Conservation (phyloP, 1,140 invertebrate genomes). For the Chymomyza costata region DNA sequence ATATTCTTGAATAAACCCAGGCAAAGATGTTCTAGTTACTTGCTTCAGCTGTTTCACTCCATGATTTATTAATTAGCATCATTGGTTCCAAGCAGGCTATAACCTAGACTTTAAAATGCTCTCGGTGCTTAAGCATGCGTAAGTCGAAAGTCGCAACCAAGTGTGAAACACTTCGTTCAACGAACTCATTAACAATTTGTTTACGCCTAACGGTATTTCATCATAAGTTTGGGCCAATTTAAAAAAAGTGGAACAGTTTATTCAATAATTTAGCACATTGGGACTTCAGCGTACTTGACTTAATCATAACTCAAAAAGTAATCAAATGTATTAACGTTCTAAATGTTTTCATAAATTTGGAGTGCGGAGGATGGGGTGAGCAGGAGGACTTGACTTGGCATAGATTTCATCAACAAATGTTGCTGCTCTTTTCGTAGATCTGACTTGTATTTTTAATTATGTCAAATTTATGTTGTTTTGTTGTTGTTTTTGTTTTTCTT, state of each 20-base stretch:
- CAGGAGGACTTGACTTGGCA: conserved; percentile 22
- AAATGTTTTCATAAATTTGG: conserved; percentile 13
- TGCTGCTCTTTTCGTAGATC: conserved; percentile 31
- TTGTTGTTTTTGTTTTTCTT: conserved; percentile 16
- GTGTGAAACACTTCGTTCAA: conserved; percentile 34
- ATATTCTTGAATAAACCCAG: no score
- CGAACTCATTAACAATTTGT: conserved; percentile 36
- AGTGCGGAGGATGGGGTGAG: background rate
- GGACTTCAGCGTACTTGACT: no score
- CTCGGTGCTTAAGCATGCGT: background rate
- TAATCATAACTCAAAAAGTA: conserved; percentile 54
- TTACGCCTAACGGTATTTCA: conserved; percentile 21
- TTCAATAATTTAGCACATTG: conserved; percentile 42
- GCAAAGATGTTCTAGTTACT: no score
- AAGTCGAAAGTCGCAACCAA: conserved; percentile 15
- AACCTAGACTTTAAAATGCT: no score
- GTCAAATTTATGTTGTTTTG: conserved; percentile 54
- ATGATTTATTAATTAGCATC: conserved; percentile 32
- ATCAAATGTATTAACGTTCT: conserved; percentile 45
- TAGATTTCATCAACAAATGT: conserved; percentile 33
- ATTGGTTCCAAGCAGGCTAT: conserved; percentile 22
- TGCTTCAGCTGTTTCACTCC: no score
- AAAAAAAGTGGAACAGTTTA: conserved; percentile 49
- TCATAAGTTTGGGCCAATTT: conserved; percentile 15
- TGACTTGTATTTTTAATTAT: conserved; percentile 67